These are phyloP conservation scores for Ennomos fuscantarius DNA, from an alignment of 2,888 invertebrate species.

Conservation along the genomic window DNA sequence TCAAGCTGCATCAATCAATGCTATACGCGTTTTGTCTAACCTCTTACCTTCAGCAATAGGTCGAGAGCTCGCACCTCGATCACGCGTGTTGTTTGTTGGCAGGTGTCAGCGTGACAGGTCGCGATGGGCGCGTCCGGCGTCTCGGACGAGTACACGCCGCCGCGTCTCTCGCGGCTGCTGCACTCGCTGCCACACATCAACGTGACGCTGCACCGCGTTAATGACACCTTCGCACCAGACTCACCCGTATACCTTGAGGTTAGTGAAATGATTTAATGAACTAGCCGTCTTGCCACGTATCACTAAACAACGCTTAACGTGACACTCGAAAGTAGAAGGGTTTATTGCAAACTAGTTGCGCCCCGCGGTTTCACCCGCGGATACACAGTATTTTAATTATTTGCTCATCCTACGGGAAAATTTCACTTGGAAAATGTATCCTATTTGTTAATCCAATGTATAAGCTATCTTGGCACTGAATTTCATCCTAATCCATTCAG, in stretches of 20 bases:
- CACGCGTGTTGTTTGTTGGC: slow-evolving; percentile 13
- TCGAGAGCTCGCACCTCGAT: slow-evolving; percentile 9
- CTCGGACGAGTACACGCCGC: slow-evolving; percentile 92
- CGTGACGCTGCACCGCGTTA: slow-evolving; percentile 94
- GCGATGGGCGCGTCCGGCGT: slow-evolving; percentile 82
- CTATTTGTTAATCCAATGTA: too few species aligned
- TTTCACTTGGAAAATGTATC: background rate
- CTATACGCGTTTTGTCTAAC: background rate
- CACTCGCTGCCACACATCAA: slow-evolving; percentile 97
- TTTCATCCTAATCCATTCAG: too few species aligned
- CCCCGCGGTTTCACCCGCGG: too few species aligned
- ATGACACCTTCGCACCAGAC: slow-evolving; percentile 95
- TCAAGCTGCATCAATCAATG: too few species aligned
- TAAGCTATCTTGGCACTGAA: too few species aligned
- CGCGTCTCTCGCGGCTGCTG: slow-evolving; percentile 93
- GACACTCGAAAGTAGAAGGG: too few species aligned
- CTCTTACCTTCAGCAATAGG: slow-evolving; percentile 15
- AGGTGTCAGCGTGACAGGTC: slow-evolving; percentile 57
- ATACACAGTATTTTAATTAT: too few species aligned
- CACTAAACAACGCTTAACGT: too few species aligned
- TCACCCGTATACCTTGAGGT: slow-evolving; percentile 95
- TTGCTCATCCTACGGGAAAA: too few species aligned
- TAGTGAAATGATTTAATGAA: background rate
- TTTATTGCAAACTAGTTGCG: too few species aligned
- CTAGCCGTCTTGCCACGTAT: too few species aligned